Evolutionary conservation across 53 echinoderm and acorn worm genomes (phyloP).

Genomic region (Echinarachnius parma): DNA sequence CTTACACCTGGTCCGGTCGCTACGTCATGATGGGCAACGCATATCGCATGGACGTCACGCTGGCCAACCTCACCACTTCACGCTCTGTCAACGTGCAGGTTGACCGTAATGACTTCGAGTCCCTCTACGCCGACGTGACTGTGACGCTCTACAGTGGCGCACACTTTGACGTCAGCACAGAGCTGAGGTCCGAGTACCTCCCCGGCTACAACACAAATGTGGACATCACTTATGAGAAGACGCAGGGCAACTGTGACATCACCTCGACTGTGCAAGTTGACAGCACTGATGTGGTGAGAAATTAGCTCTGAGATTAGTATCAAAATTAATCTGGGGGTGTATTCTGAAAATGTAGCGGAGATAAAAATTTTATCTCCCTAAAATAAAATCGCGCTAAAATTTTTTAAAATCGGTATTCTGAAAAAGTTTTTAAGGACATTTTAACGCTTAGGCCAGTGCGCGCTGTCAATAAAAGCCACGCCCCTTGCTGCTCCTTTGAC

Average conservation of each 20-base stretch:
- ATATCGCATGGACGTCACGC: neutral
- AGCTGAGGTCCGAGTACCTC: constrained; percentile 1
- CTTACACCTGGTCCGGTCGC: neutral
- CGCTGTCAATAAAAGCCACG: no score
- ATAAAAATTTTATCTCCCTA: no score
- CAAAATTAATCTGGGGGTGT: no score
- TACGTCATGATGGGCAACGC: constrained; percentile 11
- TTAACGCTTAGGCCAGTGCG: no score
- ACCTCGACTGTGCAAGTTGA: neutral
- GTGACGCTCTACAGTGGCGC: neutral
- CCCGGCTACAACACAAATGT: constrained; percentile 24
- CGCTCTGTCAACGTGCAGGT: constrained; percentile 2
- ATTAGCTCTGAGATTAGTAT: no score
- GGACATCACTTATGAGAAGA: neutral
- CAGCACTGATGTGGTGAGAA: neutral
- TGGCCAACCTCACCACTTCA: constrained; percentile 3
- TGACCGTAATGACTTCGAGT: constrained; percentile 1
- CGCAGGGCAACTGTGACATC: neutral
- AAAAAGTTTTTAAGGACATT: no score
- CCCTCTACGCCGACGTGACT: neutral
- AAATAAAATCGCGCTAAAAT: no score
- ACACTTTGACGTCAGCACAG: neutral
- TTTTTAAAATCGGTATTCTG: no score
- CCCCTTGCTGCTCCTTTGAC: no score
- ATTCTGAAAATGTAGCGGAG: no score